Evolutionary conservation across 2,888 invertebrate species (phyloP).

Genomic region (Amphimallon solstitiale): DNA sequence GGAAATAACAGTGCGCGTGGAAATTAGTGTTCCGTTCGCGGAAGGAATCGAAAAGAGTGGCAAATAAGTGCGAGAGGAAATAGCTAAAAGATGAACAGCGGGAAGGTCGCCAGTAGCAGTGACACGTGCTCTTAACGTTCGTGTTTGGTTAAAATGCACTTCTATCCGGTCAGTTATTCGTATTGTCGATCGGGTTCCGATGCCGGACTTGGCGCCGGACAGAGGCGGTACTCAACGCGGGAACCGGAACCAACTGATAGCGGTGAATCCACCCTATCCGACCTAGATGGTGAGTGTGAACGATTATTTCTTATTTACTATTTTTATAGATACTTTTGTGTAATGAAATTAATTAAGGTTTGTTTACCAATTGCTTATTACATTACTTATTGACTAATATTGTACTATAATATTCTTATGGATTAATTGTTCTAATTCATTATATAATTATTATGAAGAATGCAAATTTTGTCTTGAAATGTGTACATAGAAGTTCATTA

Average conservation of each 20-base stretch:
- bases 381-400: too few relatives aligned
- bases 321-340: too few relatives aligned
- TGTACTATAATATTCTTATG: too few relatives aligned
- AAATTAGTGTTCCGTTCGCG: not conserved
- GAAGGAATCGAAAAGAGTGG: not conserved
- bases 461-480: too few relatives aligned
- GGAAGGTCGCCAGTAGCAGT: not conserved
- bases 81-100: constrained; percentile 23
- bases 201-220: constrained; percentile 57
- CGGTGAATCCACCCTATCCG: constrained; percentile 61
- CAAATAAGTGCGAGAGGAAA: not conserved
- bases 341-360: too few relatives aligned
- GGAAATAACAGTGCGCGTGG: constrained; percentile 29
- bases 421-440: too few relatives aligned
- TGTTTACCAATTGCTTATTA: too few relatives aligned
- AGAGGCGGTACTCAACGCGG: constrained; percentile 48
- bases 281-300: constrained; percentile 61
- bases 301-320: too few relatives aligned
- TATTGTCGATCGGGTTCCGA: constrained; percentile 61
- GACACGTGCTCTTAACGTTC: constrained; percentile 25
- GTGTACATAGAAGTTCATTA: too few relatives aligned
- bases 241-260: constrained; percentile 56
- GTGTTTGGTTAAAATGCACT: constrained; percentile 57
- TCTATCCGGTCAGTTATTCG: constrained; percentile 55
- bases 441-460: too few relatives aligned